Evolutionary conservation across 2,113 vertebrate species (phyloP), one percentile per base, ranked within the genome.

Genomic region (Bambusicola thoracicus): DNA sequence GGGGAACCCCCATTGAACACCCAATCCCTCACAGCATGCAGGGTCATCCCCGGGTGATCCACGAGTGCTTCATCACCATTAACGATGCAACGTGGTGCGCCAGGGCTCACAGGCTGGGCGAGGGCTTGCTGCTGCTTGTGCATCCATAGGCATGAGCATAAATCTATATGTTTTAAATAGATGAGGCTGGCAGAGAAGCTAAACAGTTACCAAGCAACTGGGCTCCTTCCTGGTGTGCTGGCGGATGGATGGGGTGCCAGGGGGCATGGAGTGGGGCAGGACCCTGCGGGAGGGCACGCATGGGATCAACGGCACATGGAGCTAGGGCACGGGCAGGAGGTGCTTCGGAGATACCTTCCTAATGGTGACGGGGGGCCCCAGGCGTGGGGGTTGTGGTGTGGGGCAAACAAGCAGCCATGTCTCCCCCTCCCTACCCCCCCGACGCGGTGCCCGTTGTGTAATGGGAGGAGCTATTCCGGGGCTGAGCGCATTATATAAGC

Each of bases 401-500:
- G 82, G 74, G 89, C 51, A 49, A 88, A 40, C 36, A 3, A 85
- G 82, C 92, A 77, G 92, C 72, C 0, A 9, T 74, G 91, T 41
- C 53, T 59, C 25, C 25, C 49, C 49, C 24, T 56, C 30, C 9
- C 11, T 25, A 63, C 41, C 43, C 0, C 70, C 13, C 1, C 20
- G 66, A 27, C 85, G 17, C 67, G 17, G 67, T 30, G 63, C 30
- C 65, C 61, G 89, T 96, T 96, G 95, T 93, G 95, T 96, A 96
- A 96, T 94, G 48, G 94, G 66, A 96, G 93, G 91, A 95, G 91
- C 94, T 94, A 94, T 94, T 95, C 95, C 81, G 27, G 93, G 95
- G 87, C 44, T 95, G 89, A 96, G 95, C 93, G 68, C 91, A 81
- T 96, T 96, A 96, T 96, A 95, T 96, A 96, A 96, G 93, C 92